These are phyloP conservation scores for Myodes glareolus DNA, from an alignment of 2,113 vertebrate species.

Conservation along the genomic window DNA sequence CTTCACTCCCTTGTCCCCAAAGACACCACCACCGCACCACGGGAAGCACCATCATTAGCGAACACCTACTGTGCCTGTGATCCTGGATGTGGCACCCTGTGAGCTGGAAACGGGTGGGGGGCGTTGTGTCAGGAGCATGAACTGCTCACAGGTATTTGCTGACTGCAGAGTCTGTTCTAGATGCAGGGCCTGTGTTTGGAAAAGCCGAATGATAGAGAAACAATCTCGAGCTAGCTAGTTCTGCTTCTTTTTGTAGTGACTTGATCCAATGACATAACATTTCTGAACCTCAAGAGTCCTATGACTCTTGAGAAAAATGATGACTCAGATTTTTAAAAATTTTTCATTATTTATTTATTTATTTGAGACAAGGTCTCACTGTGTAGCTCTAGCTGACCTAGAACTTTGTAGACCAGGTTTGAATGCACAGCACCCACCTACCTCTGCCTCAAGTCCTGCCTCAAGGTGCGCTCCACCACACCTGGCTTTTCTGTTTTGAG, in stretches of 20 bases:
- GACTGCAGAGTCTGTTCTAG: neutral
- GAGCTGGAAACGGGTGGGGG: neutral
- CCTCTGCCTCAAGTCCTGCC: neutral
- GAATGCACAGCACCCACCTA: neutral
- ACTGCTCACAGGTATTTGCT: neutral
- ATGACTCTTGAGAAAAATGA: neutral
- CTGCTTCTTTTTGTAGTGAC: neutral
- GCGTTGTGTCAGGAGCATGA: accelerated
- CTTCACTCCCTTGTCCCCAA: neutral
- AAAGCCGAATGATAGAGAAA: neutral
- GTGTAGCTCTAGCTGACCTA: neutral
- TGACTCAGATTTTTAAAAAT: neutral
- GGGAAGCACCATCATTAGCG: neutral
- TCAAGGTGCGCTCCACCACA: neutral
- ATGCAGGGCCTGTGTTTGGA: neutral
- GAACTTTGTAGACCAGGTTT: neutral
- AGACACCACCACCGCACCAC: accelerated
- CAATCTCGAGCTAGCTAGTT: neutral
- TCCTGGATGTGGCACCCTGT: neutral
- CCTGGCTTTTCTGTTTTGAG: neutral
- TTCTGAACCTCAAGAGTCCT: neutral
- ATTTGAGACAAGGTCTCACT: neutral
- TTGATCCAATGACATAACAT: neutral
- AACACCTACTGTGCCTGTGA: neutral
- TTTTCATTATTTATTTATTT: too few species aligned